phyloP scores from a whole-genome alignment of 1,140 invertebrate species.

The Archegozetes longisetosus region DNA sequence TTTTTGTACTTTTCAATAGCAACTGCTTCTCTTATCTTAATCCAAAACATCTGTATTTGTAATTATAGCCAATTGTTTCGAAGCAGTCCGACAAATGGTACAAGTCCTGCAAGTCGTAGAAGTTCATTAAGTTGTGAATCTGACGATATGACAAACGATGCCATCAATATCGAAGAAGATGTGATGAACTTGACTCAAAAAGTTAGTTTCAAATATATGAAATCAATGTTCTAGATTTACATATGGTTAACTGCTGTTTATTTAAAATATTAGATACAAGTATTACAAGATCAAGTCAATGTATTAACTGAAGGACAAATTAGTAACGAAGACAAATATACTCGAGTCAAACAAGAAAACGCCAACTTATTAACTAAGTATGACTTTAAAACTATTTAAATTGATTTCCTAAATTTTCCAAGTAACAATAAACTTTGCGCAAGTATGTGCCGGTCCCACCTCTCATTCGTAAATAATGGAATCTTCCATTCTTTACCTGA shows the following conservation, averaged over 20 bases:
- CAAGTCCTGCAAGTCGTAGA: constrained; percentile 70
- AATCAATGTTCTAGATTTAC: constrained; percentile 34
- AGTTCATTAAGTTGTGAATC: constrained; percentile 67
- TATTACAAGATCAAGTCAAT: constrained; percentile 75
- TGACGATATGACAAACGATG: constrained; percentile 77
- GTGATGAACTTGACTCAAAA: constrained; percentile 76
- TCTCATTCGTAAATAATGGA: no score
- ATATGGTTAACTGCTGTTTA: constrained; percentile 37
- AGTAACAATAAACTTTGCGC: neutral
- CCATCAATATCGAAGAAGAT: constrained; percentile 67
- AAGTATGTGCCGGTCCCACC: no score
- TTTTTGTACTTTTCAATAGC: no score
- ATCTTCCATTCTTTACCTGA: no score
- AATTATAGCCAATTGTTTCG: constrained; percentile 50
- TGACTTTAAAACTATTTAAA: constrained; percentile 11
- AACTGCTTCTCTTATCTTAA: no score
- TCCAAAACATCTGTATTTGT: constrained; percentile 20
- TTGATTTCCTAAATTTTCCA: neutral
- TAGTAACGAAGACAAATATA: constrained; percentile 65
- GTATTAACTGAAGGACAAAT: constrained; percentile 64
- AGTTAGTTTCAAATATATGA: constrained; percentile 36
- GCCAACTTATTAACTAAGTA: constrained; percentile 59
- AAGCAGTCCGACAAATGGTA: constrained; percentile 4
- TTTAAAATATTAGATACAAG: constrained; percentile 53
- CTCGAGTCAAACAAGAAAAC: constrained; percentile 73